A percentile compares a stretch with the other conserved stretches of the same genome.
These are phyloP conservation scores for Zaprionus nigranus DNA, from an alignment of 1,140 invertebrate species.

Conservation along the genomic window DNA sequence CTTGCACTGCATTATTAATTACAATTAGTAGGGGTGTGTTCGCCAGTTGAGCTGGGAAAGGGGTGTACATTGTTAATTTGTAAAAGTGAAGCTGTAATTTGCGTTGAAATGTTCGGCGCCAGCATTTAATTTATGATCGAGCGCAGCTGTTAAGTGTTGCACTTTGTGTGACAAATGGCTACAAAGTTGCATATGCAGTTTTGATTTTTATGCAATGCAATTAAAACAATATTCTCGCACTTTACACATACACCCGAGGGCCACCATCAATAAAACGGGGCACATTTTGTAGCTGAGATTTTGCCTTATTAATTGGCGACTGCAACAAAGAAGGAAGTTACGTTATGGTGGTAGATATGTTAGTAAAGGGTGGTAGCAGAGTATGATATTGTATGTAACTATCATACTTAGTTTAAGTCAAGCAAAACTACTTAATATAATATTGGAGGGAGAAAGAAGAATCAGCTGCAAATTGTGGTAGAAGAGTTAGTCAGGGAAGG, in stretches of 20 bases:
- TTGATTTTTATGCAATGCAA: slow-evolving; percentile 66
- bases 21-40: slow-evolving; percentile 59
- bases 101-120: slow-evolving; percentile 59
- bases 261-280: slow-evolving; percentile 16
- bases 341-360: background rate
- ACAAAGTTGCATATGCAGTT: slow-evolving; percentile 64
- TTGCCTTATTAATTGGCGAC: background rate
- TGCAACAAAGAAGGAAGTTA: slow-evolving; percentile 21
- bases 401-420: no score
- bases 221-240: slow-evolving; percentile 54
- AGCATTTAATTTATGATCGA: slow-evolving; percentile 68
- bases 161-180: slow-evolving; percentile 77
- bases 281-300: background rate
- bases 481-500: background rate
- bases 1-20: slow-evolving; percentile 71
- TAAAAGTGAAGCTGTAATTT: slow-evolving; percentile 68
- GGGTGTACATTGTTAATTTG: slow-evolving; percentile 67
- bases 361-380: no score
- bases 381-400: no score
- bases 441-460: no score
- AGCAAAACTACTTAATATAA: no score
- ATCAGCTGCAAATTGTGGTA: no score
- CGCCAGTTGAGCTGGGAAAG: background rate
- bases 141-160: slow-evolving; percentile 74
- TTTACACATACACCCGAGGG: background rate